phyloP scores from a whole-genome alignment of 2,797 vertebrate genomes.

The Aratinga solstitialis region DNA sequence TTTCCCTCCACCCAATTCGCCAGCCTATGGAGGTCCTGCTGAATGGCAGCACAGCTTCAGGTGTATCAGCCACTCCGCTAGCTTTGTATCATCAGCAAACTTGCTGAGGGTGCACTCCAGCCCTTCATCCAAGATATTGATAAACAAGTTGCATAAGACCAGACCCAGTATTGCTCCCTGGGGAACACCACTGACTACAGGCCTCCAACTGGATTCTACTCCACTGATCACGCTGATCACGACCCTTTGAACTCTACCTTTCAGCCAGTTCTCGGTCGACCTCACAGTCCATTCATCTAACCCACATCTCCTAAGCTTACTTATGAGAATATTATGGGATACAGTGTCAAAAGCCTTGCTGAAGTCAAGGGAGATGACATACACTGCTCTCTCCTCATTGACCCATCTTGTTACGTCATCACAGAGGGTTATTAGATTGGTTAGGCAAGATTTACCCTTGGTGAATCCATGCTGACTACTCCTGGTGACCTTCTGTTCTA shows the following conservation, averaged over 20 bases:
- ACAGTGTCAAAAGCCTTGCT: not conserved
- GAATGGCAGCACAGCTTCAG: not conserved
- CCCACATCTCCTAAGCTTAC: not conserved
- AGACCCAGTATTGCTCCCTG: not conserved
- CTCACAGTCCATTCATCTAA: not conserved
- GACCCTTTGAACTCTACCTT: not conserved
- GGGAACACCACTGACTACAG: not conserved
- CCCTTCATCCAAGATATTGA: not conserved
- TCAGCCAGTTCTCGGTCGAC: not conserved
- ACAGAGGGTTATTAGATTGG: not conserved
- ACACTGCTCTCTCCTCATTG: not conserved
- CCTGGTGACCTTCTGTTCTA: not conserved
- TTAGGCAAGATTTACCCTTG: not conserved
- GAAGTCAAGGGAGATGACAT: not conserved
- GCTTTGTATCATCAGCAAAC: not conserved
- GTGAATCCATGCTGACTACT: not conserved
- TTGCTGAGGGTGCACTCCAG: not conserved
- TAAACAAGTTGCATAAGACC: not conserved
- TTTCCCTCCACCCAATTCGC: not conserved
- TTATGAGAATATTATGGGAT: not conserved
- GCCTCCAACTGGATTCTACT: not conserved
- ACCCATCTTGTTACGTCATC: not conserved
- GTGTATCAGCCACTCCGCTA: not conserved
- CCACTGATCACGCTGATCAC: not conserved
- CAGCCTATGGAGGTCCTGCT: not conserved